Percentiles rank a stretch among this genome's conserved stretches.
These are phyloP conservation scores for Merodon equestris DNA, from an alignment of 2,888 invertebrate genomes.

Conservation along the genomic window DNA sequence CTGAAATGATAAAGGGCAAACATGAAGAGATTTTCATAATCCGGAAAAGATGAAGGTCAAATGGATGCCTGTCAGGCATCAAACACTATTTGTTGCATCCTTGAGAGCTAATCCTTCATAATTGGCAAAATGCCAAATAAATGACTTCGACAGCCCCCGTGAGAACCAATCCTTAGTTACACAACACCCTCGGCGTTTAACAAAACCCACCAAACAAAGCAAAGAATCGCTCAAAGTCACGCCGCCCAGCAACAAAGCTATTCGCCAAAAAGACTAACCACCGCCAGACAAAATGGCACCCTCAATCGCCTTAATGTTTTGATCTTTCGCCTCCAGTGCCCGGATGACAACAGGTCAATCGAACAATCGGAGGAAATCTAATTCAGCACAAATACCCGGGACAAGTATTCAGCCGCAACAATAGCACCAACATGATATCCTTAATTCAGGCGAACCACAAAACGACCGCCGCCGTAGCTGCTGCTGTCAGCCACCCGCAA, in stretches of 20 bases:
- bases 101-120: constrained; percentile 44
- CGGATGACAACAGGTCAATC: constrained; percentile 66
- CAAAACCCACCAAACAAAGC: constrained; percentile 46
- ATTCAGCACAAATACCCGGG: constrained; percentile 29
- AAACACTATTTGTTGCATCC: neutral
- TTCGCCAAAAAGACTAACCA: constrained; percentile 1
- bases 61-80: neutral
- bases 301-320: constrained; percentile 48
- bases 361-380: constrained; percentile 25
- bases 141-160: constrained; percentile 16
- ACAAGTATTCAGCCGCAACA: constrained; percentile 40
- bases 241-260: constrained; percentile 15
- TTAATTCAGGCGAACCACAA: constrained; percentile 55
- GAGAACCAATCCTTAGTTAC: constrained; percentile 46
- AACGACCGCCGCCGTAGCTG: constrained; percentile 38
- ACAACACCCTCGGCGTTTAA: constrained; percentile 50
- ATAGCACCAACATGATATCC: constrained; percentile 54
- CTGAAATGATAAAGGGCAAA: constrained; percentile 72
- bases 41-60: neutral
- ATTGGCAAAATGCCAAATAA: constrained; percentile 43
- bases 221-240: constrained; percentile 44
- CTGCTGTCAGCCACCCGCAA: constrained; percentile 43
- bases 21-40: neutral
- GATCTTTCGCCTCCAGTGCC: constrained; percentile 42
- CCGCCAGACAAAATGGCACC: constrained; percentile 64